These are phyloP conservation scores for Drosophila subobscura DNA, from an alignment of 1,140 invertebrate species.

Conservation along the genomic window DNA sequence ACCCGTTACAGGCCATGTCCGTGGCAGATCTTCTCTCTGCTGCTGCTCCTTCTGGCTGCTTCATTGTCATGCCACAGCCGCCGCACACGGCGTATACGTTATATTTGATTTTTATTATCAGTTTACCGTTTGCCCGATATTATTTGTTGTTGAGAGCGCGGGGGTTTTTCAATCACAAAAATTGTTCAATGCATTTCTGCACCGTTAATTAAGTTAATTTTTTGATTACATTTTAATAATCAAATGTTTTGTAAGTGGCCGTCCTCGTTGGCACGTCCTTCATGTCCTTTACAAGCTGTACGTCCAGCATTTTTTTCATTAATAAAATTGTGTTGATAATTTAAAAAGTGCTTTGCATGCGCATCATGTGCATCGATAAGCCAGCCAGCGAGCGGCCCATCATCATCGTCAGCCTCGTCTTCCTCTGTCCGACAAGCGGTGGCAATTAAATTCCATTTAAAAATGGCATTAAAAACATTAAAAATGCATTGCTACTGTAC, in stretches of 20 bases:
- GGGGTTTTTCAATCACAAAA: constrained; percentile 49
- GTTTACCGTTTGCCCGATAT: constrained; percentile 23
- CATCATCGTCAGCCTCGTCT: constrained; percentile 16
- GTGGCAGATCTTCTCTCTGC: constrained; percentile 5
- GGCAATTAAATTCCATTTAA: constrained; percentile 76
- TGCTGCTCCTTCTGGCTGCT: not conserved
- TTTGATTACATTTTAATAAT: constrained; percentile 81
- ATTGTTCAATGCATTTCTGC: constrained; percentile 49
- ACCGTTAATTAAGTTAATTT: constrained; percentile 79
- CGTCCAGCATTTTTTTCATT: constrained; percentile 35
- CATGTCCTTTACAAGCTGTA: not conserved
- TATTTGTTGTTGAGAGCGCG: constrained; percentile 13
- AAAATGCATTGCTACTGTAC: constrained; percentile 41
- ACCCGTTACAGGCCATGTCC: constrained; percentile 28
- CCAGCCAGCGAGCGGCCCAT: constrained; percentile 39
- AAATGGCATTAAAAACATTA: constrained; percentile 60
- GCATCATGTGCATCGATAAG: constrained; percentile 76
- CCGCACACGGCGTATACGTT: constrained; percentile 62
- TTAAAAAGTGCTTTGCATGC: constrained; percentile 77
- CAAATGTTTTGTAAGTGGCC: constrained; percentile 64
- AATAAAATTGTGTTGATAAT: constrained; percentile 74
- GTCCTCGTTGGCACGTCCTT: constrained; percentile 50
- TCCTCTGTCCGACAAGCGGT: constrained; percentile 14
- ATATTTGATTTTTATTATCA: constrained; percentile 77
- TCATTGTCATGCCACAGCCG: constrained; percentile 33